Percentiles rank a stretch among this genome's conserved stretches.
phyloP scores from a whole-genome alignment of 1,140 invertebrate species.

The Bombus ignitus region DNA sequence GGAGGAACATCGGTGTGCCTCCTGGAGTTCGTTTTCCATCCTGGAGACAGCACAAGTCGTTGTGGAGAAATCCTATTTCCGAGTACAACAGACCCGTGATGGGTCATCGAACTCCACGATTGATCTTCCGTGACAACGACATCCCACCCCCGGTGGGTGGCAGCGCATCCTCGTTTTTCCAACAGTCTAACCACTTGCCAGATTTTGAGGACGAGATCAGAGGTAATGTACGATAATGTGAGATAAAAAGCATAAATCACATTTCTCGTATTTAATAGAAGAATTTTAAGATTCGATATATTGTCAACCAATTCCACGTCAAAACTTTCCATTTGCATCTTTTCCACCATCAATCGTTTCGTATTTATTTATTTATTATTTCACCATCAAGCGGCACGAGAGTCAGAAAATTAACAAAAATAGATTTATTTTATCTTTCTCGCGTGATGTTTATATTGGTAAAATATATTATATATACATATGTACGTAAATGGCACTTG shows the following conservation, averaged over 20 bases:
- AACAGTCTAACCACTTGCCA: constrained; percentile 77
- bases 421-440: no score
- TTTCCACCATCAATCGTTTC: no score
- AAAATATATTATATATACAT: no score
- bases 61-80: constrained; percentile 72
- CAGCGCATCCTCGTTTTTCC: constrained; percentile 75
- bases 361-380: no score
- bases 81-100: constrained; percentile 79
- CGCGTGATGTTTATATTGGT: no score
- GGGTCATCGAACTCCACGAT: constrained; percentile 81
- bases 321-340: no score
- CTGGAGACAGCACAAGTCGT: constrained; percentile 79
- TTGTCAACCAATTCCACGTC: not conserved
- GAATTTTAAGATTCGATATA: not conserved
- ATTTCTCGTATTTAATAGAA: not conserved
- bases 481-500: no score
- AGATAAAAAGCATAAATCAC: not conserved
- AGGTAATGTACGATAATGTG: constrained; percentile 69
- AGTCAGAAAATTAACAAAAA: no score
- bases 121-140: constrained; percentile 82
- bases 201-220: constrained; percentile 79
- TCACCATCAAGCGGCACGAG: no score
- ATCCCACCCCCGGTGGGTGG: constrained; percentile 72
- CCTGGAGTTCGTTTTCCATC: constrained; percentile 65
- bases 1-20: constrained; percentile 65